Base-by-base conservation (phyloP, 2,888 invertebrate genomes). In the Yponomeuta evonymella region DNA sequence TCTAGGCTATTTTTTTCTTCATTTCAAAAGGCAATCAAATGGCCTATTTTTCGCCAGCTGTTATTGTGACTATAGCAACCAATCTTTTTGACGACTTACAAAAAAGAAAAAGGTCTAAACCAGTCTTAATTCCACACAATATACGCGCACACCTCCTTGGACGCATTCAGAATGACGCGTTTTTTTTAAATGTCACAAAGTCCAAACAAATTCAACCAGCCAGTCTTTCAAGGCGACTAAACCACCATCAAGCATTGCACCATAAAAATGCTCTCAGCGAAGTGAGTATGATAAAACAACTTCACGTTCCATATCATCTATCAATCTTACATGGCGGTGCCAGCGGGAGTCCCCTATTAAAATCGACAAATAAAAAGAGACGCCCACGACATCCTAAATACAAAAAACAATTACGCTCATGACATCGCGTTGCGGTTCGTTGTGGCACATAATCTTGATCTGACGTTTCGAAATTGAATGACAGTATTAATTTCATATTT, bases 321-420 rank as follows among this genome's bases (percentile, higher is more conserved):
- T 90, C 87, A 88, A 90, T 90, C 90, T 87, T 85, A 87, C 85
- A 84, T 86, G 81, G 81, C 77, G 75, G 76, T 74, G 75, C 75
- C 89, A 87, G 89, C 88, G 80, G 89, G 89, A 79, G 83, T 79
- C 81, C 79, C 74, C 83, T 86, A 85, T 88, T 87, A 85, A 87
- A 86, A 83, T 76, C 75, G 75, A 81, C 79, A 83, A 82, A 83
- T 79, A 82, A 79, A 81, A 80, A 76, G 75, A 77, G 77, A 79
- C 81, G 76, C 80, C 81, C 75, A 82, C 82, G 79, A 83, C 77
- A 82, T 79, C 76, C 75, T 75, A 79, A 81, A 80, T 78, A 83
- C 80, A 86, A 85, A 83, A 84, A 85, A 85, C 84, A 84, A 86
- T 86, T 86, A 84, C 80, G 78, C 79, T 80, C 80, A 81, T 81